These are phyloP conservation scores for Lichenostomus cassidix DNA, from an alignment of 2,113 vertebrate species.

Conservation along the genomic window DNA sequence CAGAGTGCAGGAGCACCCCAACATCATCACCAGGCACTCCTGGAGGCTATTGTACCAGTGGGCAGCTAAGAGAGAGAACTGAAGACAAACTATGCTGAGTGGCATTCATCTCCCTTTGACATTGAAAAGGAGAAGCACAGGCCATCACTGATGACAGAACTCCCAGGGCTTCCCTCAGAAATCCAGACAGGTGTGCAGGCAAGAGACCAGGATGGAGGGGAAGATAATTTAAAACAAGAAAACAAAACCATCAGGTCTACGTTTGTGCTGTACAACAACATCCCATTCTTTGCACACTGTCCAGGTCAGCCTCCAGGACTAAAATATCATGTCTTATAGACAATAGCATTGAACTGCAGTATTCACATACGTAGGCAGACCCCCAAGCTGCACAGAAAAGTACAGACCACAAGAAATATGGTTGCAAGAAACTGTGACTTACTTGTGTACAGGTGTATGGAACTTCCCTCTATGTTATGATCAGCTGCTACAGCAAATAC, in stretches of 20 bases:
- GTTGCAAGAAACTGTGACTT: neutral
- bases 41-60: neutral
- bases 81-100: neutral
- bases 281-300: neutral
- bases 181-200: neutral
- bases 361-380: accelerated
- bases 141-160: accelerated
- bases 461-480: accelerated
- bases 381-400: neutral
- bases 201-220: neutral
- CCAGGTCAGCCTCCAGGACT: neutral
- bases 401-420: accelerated
- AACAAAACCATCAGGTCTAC: neutral
- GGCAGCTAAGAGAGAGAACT: neutral
- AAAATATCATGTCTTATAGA: neutral
- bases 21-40: neutral
- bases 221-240: neutral
- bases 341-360: neutral
- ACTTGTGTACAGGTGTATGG: neutral
- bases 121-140: neutral
- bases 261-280: neutral
- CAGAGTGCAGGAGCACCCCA: neutral
- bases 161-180: neutral
- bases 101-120: neutral
- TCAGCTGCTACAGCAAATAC: neutral